These are phyloP conservation scores for Nymphalis io DNA, from an alignment of 1,140 invertebrate species.

Conservation along the genomic window DNA sequence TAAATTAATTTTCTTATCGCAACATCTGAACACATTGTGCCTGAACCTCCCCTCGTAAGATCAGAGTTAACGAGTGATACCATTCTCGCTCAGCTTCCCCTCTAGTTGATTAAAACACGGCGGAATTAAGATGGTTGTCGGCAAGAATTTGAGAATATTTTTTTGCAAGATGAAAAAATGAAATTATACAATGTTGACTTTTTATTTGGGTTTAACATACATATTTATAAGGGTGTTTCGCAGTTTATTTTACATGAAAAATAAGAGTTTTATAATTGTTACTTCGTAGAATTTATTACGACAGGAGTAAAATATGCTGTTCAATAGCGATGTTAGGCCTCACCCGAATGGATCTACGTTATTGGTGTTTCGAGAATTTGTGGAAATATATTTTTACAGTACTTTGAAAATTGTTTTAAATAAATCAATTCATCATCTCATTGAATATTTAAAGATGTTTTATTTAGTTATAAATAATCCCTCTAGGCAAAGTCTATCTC, in stretches of 20 bases:
- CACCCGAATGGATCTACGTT: neutral
- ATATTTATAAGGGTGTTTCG: conserved; percentile 33
- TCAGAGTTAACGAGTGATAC: conserved; percentile 38
- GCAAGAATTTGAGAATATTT: conserved; percentile 25
- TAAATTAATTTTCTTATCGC: conserved; percentile 39
- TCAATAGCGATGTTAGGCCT: neutral
- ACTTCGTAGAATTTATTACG: conserved; percentile 5
- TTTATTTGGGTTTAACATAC: conserved; percentile 32
- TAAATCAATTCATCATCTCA: no score
- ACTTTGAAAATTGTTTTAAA: no score
- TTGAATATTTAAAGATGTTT: neutral
- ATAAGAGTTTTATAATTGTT: conserved; percentile 30
- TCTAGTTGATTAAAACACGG: conserved; percentile 42
- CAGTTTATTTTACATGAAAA: conserved; percentile 23
- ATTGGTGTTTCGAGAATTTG: neutral
- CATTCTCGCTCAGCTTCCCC: conserved; percentile 27
- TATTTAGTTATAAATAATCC: no score
- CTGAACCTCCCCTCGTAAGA: conserved; percentile 32
- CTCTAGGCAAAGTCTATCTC: no score
- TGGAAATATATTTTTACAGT: no score
- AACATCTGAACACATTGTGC: conserved; percentile 33
- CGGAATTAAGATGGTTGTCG: conserved; percentile 40
- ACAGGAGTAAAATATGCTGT: neutral
- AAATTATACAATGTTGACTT: conserved; percentile 35
- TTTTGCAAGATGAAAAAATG: conserved; percentile 39